Conservation (phyloP, 2,888 invertebrate genomes). For the Helicoverpa assulta region DNA sequence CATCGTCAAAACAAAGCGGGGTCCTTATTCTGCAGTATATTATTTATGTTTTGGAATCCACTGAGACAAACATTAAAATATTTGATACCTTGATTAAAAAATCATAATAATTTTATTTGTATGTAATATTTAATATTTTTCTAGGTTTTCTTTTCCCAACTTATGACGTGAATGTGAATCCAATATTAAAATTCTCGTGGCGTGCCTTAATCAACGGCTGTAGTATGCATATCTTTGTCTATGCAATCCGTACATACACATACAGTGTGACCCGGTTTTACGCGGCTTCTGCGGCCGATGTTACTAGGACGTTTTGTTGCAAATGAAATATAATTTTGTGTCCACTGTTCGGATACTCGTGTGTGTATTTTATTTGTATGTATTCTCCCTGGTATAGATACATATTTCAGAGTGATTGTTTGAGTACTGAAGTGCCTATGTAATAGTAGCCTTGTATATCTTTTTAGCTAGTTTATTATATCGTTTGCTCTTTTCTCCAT, state of each 20-base stretch:
- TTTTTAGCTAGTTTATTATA: background rate
- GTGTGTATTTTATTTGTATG: background rate
- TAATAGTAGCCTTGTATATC: too few species aligned
- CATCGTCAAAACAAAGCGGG: constrained; percentile 64
- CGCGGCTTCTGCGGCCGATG: background rate
- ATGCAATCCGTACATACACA: constrained; percentile 5
- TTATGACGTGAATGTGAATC: background rate
- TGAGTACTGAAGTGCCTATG: background rate
- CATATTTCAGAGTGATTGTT: background rate
- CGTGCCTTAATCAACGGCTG: constrained; percentile 23
- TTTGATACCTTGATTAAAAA: background rate
- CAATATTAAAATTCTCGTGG: constrained; percentile 45
- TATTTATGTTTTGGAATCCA: constrained; percentile 38
- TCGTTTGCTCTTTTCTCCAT: too few species aligned
- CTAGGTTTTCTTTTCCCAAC: background rate
- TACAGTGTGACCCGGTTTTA: constrained; percentile 26
- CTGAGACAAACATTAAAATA: background rate
- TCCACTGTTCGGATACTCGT: background rate
- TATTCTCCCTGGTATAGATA: background rate
- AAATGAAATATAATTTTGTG: background rate
- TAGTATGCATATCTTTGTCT: constrained; percentile 19
- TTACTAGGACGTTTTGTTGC: background rate
- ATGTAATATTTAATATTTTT: background rate
- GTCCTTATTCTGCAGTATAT: constrained; percentile 37
- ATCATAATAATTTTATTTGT: background rate